Percentiles rank a stretch among this genome's conserved stretches.
These are phyloP conservation scores for Anguilla anguilla DNA, from an alignment of 2,797 vertebrate genomes.

Conservation along the genomic window DNA sequence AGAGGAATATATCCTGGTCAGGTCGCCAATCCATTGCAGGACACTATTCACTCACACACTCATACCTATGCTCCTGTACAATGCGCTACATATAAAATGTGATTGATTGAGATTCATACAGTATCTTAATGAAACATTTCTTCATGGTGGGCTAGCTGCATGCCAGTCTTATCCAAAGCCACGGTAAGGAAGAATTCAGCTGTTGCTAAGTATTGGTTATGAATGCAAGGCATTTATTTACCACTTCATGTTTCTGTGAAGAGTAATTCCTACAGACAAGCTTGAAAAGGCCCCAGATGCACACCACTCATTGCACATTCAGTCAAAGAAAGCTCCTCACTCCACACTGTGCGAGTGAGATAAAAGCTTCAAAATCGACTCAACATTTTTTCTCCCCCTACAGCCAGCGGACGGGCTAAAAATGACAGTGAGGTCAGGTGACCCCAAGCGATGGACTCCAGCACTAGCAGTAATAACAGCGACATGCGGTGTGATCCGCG, in stretches of 20 bases:
- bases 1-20: no score
- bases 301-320: neutral
- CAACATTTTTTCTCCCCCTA: neutral
- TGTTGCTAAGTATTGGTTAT: constrained; percentile 60
- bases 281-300: constrained; percentile 46
- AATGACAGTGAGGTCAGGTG: neutral
- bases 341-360: neutral
- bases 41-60: no score
- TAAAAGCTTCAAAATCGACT: neutral
- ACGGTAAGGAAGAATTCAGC: constrained; percentile 57
- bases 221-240: constrained; percentile 72
- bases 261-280: constrained; percentile 53
- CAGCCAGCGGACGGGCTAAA: neutral
- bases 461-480: neutral
- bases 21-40: no score
- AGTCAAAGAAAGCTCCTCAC: neutral
- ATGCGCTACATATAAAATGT: neutral
- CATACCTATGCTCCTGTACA: neutral
- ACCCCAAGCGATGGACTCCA: neutral
- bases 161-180: constrained; percentile 66
- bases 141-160: constrained; percentile 61
- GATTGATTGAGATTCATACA: neutral
- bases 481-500: no score
- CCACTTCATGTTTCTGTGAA: constrained; percentile 57
- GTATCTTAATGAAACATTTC: constrained; percentile 74